These are phyloP conservation scores for Austrofundulus limnaeus DNA, from an alignment of 2,113 vertebrate species.

Conservation along the genomic window DNA sequence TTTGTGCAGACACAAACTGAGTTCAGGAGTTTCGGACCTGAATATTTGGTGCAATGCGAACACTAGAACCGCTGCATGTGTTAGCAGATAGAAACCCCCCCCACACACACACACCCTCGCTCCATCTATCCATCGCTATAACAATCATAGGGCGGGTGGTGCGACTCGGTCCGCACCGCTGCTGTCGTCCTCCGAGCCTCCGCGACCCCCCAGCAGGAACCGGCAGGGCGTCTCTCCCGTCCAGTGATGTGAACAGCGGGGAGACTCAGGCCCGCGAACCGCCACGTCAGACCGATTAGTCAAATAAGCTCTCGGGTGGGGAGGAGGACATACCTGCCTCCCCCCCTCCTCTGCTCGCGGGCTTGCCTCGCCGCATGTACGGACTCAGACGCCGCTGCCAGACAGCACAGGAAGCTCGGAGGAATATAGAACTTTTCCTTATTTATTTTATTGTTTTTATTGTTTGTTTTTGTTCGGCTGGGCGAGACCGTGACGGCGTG, in stretches of 20 bases:
- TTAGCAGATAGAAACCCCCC: conserved; percentile 48
- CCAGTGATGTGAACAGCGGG: conserved; percentile 54
- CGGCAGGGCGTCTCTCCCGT: conserved; percentile 41
- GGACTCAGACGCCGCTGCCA: conserved; percentile 38
- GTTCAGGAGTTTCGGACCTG: conserved; percentile 15
- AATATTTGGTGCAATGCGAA: conserved; percentile 92
- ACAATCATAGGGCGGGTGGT: conserved; percentile 76
- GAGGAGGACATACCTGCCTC: conserved; percentile 47
- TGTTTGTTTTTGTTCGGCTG: background rate
- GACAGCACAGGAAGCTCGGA: conserved; percentile 28
- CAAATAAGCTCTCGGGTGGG: conserved; percentile 58
- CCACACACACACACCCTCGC: conserved; percentile 49
- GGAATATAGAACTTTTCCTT: conserved; percentile 47
- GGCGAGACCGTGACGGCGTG: conserved; percentile 33
- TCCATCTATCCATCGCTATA: conserved; percentile 72
- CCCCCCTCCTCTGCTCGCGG: conserved; percentile 16
- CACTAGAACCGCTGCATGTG: conserved; percentile 67
- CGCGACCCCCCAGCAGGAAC: conserved; percentile 13
- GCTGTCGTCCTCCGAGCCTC: conserved; percentile 35
- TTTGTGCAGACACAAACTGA: too few relatives aligned
- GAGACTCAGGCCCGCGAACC: conserved; percentile 61
- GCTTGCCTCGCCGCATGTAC: conserved; percentile 31
- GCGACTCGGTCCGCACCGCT: conserved; percentile 40
- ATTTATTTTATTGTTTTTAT: background rate
- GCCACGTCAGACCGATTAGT: conserved; percentile 74